Evolutionary conservation across 2,113 vertebrate genomes (phyloP).

Genomic region (Ictalurus punctatus): DNA sequence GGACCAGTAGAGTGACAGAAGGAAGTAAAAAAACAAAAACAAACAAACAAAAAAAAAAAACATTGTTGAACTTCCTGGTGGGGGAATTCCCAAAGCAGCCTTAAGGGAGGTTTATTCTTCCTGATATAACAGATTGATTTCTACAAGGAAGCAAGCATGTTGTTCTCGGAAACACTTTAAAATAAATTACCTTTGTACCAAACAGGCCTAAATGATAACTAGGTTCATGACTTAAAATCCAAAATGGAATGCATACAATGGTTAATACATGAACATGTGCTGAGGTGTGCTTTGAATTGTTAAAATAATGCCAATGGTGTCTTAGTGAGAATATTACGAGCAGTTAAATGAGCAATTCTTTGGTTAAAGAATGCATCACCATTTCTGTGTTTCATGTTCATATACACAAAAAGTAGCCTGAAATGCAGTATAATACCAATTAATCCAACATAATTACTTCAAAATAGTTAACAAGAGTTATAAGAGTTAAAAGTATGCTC

Average conservation of each 20-base stretch:
- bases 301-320: background rate
- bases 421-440: background rate
- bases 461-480: background rate
- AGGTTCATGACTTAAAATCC: background rate
- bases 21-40: constrained; percentile 6
- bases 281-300: background rate
- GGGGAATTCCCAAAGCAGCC: constrained; percentile 45
- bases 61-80: constrained; percentile 45
- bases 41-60: background rate
- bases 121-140: constrained; percentile 32
- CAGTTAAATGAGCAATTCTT: background rate
- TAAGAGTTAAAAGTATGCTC: background rate
- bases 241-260: background rate
- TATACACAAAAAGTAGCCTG: background rate
- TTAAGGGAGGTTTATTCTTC: constrained; percentile 39
- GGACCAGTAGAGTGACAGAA: constrained; percentile 24
- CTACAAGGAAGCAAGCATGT: constrained; percentile 1
- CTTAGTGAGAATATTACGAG: background rate
- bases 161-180: background rate
- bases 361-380: background rate
- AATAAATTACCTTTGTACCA: background rate
- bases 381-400: background rate
- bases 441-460: background rate
- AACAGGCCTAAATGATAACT: background rate
- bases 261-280: background rate